Base-by-base conservation (phyloP, 2,888 invertebrate genomes). In the Eupithecia subfuscata region DNA sequence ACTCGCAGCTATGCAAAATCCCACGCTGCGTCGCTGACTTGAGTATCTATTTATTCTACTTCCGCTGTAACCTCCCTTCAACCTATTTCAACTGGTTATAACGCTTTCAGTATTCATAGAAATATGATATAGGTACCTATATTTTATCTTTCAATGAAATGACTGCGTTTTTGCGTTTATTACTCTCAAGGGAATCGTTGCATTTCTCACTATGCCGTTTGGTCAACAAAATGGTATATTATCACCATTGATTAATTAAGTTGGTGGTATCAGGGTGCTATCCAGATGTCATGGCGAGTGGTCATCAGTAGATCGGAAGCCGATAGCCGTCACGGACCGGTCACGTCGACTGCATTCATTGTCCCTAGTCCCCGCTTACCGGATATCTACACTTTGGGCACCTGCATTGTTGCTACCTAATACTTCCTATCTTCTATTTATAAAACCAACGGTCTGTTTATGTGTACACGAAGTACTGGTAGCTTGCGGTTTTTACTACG, bases 351-450 rank as follows among this genome's bases (percentile, higher is more conserved):
- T 86, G 87, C 88, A 60, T 12, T n/a, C 37, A 37, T 67, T 34
- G 75, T 87, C 83, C 79, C 78, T 11, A 16, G n/a, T 82, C 81
- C 84, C 91, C 92, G 92, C 89, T 92, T 91, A 84, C 92, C 92
- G 93, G 93, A 93, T 89, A 91, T 90, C 87, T 88, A 87, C 85
- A 87, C 87, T 88, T 91, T 88, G 86, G 84, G 85, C 87, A 88
- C 83, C 84, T 86, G 80, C 77, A 80, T 78, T 79, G 80, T 77
- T 78, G 81, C 78, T 79, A 78, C 79, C 80, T 78, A 79, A 77
- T 78, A 70, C 73, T 78, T 76, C 63, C 69, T 48, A 64, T 69
- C 11, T 30, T 65, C 43, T 71, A 69, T 65, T 37, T 77, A 48
- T 72, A 40, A 73, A 67, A 67, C 65, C 65, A 67, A 67, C 65